Evolutionary conservation across 1,140 invertebrate species (phyloP).

Genomic region (Drosophila pseudoananassae): DNA sequence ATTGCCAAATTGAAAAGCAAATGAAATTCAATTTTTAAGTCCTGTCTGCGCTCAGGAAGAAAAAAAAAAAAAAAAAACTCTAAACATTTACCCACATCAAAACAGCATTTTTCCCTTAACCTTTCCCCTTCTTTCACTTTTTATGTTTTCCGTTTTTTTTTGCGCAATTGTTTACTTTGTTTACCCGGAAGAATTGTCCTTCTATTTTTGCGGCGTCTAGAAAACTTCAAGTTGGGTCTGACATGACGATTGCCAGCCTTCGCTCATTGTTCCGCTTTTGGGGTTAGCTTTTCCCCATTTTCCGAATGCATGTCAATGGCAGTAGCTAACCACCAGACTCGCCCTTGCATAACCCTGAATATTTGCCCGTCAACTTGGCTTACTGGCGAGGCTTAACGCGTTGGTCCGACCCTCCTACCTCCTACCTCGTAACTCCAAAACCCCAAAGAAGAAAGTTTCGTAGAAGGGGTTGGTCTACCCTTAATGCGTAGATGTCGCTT

Average conservation of each 20-base stretch:
- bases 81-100: constrained; percentile 37
- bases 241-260: constrained; percentile 32
- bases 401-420: background rate
- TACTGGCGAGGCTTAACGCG: constrained; percentile 44
- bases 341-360: constrained; percentile 47
- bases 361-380: constrained; percentile 54
- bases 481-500: constrained; percentile 44
- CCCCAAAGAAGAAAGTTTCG: background rate
- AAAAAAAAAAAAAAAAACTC: too few species aligned
- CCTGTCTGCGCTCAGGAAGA: constrained; percentile 36
- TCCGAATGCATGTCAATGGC: constrained; percentile 36
- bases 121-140: background rate
- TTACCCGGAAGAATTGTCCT: constrained; percentile 35
- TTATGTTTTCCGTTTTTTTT: background rate
- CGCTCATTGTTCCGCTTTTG: constrained; percentile 26
- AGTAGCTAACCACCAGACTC: constrained; percentile 11
- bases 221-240: constrained; percentile 46
- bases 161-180: constrained; percentile 47
- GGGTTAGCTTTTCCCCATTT: constrained; percentile 6
- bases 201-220: constrained; percentile 31
- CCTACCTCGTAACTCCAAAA: too few species aligned
- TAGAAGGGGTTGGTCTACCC: background rate
- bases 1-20: constrained; percentile 43
- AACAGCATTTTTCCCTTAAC: constrained; percentile 15
- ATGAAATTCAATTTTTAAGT: constrained; percentile 50